phyloP scores from a whole-genome alignment of 1,140 invertebrate species.

The Orius laevigatus region DNA sequence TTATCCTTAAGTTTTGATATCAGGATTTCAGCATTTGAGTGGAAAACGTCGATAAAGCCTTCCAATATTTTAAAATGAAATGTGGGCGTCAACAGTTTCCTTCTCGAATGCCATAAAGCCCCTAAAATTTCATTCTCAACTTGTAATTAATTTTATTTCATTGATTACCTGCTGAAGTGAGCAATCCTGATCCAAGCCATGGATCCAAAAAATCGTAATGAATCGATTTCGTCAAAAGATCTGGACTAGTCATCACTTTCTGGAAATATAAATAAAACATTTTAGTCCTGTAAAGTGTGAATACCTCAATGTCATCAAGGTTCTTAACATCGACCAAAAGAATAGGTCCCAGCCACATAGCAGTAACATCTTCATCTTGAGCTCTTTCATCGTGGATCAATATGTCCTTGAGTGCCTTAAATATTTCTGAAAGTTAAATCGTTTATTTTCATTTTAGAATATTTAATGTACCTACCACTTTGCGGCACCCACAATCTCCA shows the following conservation, averaged over 20 bases:
- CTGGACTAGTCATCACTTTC: slow-evolving; percentile 1
- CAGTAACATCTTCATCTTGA: background rate
- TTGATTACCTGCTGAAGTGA: slow-evolving; percentile 7
- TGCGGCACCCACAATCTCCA: no score
- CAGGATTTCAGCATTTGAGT: background rate
- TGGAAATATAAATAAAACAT: no score
- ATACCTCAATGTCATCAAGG: slow-evolving; percentile 3
- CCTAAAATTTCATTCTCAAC: slow-evolving; percentile 11
- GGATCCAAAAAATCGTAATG: slow-evolving; percentile 5
- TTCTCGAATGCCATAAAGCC: slow-evolving; percentile 20
- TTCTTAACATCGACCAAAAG: background rate
- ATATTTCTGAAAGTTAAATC: no score
- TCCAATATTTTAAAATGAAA: slow-evolving; percentile 73
- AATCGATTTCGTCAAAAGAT: background rate
- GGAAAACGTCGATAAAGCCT: slow-evolving; percentile 1
- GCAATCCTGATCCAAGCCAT: slow-evolving; percentile 2
- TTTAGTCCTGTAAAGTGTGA: no score
- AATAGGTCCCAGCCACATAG: slow-evolving; percentile 4
- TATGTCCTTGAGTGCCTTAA: no score
- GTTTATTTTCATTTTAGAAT: no score
- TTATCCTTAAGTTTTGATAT: slow-evolving; percentile 3
- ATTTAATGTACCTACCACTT: no score
- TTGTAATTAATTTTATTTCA: slow-evolving; percentile 10
- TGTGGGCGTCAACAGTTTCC: slow-evolving; percentile 47
- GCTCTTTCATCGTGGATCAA: background rate